Percentiles rank a stretch among this genome's conserved stretches.
Conservation (phyloP, 2,113 vertebrate genomes). For the Actenoides lindsayi region DNA sequence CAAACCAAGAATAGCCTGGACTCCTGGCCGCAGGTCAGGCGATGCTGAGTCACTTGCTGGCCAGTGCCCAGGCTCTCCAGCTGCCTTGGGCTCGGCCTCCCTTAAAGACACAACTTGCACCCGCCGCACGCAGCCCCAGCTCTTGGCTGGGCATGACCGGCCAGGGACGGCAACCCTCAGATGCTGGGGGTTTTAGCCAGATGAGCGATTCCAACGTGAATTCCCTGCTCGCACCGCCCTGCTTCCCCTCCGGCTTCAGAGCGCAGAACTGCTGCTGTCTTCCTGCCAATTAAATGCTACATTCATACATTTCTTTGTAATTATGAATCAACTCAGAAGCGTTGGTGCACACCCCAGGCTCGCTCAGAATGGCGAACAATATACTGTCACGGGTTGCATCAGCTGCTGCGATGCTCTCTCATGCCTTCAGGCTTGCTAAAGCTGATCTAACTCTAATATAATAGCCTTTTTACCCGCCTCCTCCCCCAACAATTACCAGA, state of each 20-base stretch:
- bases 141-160: fast-evolving
- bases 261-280: neutral
- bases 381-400: slow-evolving; percentile 6
- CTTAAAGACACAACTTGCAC: neutral
- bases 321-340: slow-evolving; percentile 22
- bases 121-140: neutral
- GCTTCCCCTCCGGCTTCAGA: neutral
- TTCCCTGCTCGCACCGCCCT: neutral
- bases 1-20: slow-evolving; percentile 7
- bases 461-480: slow-evolving; percentile 26
- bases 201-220: fast-evolving
- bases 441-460: slow-evolving; percentile 36
- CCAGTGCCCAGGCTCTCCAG: neutral
- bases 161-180: neutral
- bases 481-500: slow-evolving; percentile 26
- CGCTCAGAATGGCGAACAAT: neutral
- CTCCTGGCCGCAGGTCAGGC: slow-evolving; percentile 34
- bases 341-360: neutral
- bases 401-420: slow-evolving; percentile 30
- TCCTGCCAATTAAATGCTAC: neutral
- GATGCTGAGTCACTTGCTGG: slow-evolving; percentile 61
- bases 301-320: neutral
- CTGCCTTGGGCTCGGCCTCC: neutral
- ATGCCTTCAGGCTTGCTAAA: slow-evolving; percentile 31
- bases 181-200: neutral